Evolutionary conservation across 2,888 invertebrate genomes (phyloP).

Genomic region (Hymenopus coronatus): DNA sequence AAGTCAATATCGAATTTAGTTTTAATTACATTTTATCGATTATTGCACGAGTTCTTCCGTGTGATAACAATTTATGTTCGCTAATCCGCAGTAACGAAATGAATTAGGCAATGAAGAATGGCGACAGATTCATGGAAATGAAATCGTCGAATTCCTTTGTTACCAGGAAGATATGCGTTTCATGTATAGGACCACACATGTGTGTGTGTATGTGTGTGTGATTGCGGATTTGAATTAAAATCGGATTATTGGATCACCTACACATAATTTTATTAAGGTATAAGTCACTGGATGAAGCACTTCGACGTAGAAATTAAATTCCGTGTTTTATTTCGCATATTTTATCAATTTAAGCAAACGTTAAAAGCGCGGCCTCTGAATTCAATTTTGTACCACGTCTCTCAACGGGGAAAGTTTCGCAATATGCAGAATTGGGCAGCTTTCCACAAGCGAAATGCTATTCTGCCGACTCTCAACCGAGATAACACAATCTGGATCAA

Average conservation of each 20-base stretch:
- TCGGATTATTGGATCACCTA: not conserved
- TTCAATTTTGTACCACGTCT: not conserved
- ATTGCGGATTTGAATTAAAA: not conserved
- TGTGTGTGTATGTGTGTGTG: not conserved
- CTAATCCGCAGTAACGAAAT: not conserved
- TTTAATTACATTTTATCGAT: slow-evolving; percentile 11
- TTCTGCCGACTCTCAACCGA: no score
- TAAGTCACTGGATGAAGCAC: not conserved
- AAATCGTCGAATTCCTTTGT: not conserved
- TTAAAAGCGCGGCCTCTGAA: not conserved
- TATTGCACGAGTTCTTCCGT: not conserved
- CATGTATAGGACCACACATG: not conserved
- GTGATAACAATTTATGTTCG: not conserved
- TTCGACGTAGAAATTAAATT: not conserved
- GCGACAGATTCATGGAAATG: not conserved
- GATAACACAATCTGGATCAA: no score
- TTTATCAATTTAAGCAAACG: not conserved
- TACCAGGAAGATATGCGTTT: not conserved
- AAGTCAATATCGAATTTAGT: slow-evolving; percentile 4
- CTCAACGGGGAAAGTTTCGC: not conserved
- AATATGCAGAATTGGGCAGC: no score
- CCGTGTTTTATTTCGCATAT: not conserved
- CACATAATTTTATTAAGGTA: not conserved
- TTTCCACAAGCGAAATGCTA: no score
- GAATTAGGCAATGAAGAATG: not conserved